phyloP scores from a whole-genome alignment of 2,113 vertebrate species.

The Zingel zingel region DNA sequence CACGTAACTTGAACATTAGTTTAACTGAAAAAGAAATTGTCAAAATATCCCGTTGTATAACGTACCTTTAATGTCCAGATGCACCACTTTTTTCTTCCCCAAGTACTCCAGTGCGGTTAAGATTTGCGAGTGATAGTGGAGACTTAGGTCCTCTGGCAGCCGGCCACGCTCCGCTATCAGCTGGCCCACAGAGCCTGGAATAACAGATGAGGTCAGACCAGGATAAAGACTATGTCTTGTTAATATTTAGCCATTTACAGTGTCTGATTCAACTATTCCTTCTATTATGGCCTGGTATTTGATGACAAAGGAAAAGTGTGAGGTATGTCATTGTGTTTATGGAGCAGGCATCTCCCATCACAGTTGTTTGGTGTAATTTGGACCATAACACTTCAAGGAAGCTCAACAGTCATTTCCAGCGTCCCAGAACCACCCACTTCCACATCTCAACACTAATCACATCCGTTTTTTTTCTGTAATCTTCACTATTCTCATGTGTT shows the following conservation, averaged over 20 bases:
- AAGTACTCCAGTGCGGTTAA: constrained; percentile 91
- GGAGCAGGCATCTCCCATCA: background rate
- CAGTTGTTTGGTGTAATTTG: constrained; percentile 16
- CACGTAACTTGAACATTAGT: background rate
- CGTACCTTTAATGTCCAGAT: constrained; percentile 96
- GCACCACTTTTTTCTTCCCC: constrained; percentile 87
- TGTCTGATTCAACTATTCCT: background rate
- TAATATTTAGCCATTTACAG: background rate
- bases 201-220: constrained; percentile 30
- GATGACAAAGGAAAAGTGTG: constrained; percentile 8
- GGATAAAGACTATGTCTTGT: constrained; percentile 24
- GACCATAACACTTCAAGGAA: constrained; percentile 18
- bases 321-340: constrained; percentile 14
- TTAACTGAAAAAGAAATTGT: background rate
- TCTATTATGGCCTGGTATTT: background rate
- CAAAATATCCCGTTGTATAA: background rate
- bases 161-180: constrained; percentile 90
- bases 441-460: constrained; percentile 18
- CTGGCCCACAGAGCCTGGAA: constrained; percentile 90
- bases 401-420: constrained; percentile 41
- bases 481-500: constrained; percentile 7
- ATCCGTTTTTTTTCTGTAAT: constrained; percentile 16
- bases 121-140: constrained; percentile 91
- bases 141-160: constrained; percentile 92
- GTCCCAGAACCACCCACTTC: constrained; percentile 42